Conservation (phyloP, 2,888 invertebrate species). For the Siphlonurus alternatus region DNA sequence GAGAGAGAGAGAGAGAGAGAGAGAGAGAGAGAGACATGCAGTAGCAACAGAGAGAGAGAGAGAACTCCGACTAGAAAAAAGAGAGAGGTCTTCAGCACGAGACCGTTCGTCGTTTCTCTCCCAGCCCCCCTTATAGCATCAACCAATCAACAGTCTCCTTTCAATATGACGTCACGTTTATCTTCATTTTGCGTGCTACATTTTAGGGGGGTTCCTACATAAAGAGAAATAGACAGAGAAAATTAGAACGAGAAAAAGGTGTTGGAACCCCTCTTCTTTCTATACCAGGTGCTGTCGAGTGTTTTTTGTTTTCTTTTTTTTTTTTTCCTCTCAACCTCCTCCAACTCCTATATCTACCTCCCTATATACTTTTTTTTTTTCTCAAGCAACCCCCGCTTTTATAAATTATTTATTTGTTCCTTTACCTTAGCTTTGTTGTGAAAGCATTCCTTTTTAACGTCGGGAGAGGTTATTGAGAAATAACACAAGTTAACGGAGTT, state of each 20-base stretch:
- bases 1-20: conserved; percentile 4
- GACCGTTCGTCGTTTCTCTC: conserved; percentile 1
- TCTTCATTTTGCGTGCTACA: conserved; percentile 4
- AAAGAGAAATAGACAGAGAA: not conserved
- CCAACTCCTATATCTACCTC: not conserved
- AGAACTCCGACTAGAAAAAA: not conserved
- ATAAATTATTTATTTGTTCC: not conserved
- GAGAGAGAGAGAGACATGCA: conserved; percentile 1
- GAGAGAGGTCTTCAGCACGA: not conserved
- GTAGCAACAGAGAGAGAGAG: not conserved
- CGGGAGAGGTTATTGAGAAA: too few relatives aligned
- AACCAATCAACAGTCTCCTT: not conserved
- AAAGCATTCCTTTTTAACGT: too few relatives aligned
- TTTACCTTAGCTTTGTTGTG: too few relatives aligned
- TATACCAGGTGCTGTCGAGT: not conserved
- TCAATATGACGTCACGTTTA: not conserved
- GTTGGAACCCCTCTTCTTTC: not conserved
- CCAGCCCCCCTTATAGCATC: not conserved
- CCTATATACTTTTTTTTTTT: not conserved
- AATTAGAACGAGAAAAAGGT: not conserved
- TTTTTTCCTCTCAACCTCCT: not conserved
- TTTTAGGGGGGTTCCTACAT: not conserved
- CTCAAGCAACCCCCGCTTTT: not conserved
- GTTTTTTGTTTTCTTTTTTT: not conserved
- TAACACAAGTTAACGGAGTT: too few relatives aligned